These are phyloP conservation scores for Semaprochilodus insignis DNA, from an alignment of 2,797 vertebrate genomes.

Conservation along the genomic window DNA sequence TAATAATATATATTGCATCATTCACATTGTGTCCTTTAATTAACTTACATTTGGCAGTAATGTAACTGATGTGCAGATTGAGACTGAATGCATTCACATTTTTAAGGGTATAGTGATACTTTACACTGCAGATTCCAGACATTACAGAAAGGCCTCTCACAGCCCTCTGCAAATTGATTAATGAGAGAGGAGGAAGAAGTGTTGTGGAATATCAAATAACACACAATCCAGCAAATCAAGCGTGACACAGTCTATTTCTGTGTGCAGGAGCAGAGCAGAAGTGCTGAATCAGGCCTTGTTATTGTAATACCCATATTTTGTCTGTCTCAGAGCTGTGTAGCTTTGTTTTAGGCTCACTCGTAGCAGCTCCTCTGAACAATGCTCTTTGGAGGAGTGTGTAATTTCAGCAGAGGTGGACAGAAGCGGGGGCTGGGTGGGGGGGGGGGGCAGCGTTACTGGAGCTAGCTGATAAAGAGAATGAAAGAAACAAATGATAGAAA, in stretches of 20 bases:
- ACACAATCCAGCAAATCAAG: conserved; percentile 31
- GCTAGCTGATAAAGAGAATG: conserved; percentile 73
- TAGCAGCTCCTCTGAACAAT: conserved; percentile 69
- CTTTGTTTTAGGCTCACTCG: conserved; percentile 65
- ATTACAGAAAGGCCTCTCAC: not conserved
- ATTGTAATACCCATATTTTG: conserved; percentile 53
- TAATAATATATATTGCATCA: too few species aligned
- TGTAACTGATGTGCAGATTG: too few species aligned
- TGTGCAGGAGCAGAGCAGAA: not conserved
- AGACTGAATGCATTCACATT: too few species aligned
- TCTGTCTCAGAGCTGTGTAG: conserved; percentile 38
- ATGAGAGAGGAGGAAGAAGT: conserved; percentile 28
- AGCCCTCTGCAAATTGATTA: conserved; percentile 25
- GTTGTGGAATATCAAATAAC: conserved; percentile 34
- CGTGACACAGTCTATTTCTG: conserved; percentile 29
- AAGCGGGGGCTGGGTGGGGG: conserved; percentile 56
- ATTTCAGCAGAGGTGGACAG: conserved; percentile 69
- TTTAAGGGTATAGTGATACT: not conserved
- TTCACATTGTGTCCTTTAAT: too few species aligned
- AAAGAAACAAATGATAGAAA: not conserved
- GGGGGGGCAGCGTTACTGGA: conserved; percentile 58
- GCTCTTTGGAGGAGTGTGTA: conserved; percentile 67
- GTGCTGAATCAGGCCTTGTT: conserved; percentile 55
- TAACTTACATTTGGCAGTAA: too few species aligned
- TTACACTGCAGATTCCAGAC: not conserved